Percentiles rank a stretch among this genome's conserved stretches.
These are phyloP conservation scores for Glaucopsyche alexis DNA, from an alignment of 2,888 invertebrate genomes.

Conservation along the genomic window DNA sequence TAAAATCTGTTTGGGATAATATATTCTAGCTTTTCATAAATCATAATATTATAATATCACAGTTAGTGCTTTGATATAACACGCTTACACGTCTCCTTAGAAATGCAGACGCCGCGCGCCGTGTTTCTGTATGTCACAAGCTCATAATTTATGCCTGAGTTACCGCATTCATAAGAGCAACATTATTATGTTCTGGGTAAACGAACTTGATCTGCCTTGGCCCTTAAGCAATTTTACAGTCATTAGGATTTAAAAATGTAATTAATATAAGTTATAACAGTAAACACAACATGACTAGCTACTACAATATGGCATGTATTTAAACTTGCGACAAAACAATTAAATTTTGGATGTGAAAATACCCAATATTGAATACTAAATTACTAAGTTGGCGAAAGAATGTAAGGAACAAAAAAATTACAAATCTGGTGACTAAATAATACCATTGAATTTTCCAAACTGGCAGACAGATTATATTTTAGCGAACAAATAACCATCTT, in stretches of 20 bases:
- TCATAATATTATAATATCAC: background rate
- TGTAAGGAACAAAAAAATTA: too few relatives aligned
- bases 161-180: background rate
- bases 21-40: background rate
- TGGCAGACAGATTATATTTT: too few relatives aligned
- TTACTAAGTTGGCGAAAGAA: too few relatives aligned
- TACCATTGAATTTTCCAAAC: too few relatives aligned
- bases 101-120: background rate
- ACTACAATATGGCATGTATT: too few relatives aligned
- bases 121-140: background rate
- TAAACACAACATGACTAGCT: background rate
- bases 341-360: too few relatives aligned
- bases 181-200: background rate
- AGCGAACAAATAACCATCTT: too few relatives aligned
- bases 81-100: background rate
- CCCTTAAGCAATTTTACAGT: background rate
- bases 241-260: background rate
- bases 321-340: too few relatives aligned
- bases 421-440: too few relatives aligned
- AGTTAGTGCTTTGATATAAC: background rate
- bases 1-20: background rate
- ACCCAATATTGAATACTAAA: too few relatives aligned
- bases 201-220: background rate
- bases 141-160: background rate
- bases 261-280: background rate